Conservation (phyloP, 2,113 vertebrate genomes). For the Grammomys surdaster region DNA sequence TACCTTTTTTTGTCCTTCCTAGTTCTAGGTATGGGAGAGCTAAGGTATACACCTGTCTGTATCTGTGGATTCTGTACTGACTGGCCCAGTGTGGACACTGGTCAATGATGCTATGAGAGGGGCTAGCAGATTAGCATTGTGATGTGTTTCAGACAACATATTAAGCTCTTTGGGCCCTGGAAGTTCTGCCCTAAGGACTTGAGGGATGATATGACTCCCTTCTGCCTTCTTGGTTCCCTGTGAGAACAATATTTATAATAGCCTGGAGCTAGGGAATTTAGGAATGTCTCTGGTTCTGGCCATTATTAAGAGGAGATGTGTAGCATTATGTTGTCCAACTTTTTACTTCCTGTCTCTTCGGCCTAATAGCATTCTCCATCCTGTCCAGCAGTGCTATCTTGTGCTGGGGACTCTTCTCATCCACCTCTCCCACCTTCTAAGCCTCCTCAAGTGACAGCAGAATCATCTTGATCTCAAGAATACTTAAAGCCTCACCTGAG, state of each 20-base stretch:
- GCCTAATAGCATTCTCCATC: neutral
- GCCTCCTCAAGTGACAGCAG: neutral
- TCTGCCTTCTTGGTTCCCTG: neutral
- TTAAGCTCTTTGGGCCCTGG: neutral
- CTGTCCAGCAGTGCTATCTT: neutral
- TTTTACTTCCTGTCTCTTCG: neutral
- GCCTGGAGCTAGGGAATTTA: neutral
- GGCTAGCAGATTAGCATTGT: too few relatives aligned
- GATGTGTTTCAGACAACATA: neutral
- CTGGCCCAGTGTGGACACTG: neutral
- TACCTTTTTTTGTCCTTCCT: neutral
- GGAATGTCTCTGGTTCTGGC: neutral
- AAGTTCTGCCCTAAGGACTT: neutral
- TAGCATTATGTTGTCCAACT: too few relatives aligned
- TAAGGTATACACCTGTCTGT: too few relatives aligned
- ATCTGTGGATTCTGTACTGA: too few relatives aligned
- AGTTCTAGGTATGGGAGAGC: neutral
- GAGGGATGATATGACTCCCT: neutral
- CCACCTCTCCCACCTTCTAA: neutral
- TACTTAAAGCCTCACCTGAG: neutral
- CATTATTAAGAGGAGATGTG: neutral
- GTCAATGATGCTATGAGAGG: neutral
- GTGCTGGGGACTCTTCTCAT: neutral
- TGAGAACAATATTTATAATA: neutral
- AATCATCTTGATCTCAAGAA: neutral